A percentile compares a stretch with the other conserved stretches of the same genome.
Evolutionary conservation across 2,113 vertebrate genomes (phyloP).

Genomic region (Todiramphus saurophagus): DNA sequence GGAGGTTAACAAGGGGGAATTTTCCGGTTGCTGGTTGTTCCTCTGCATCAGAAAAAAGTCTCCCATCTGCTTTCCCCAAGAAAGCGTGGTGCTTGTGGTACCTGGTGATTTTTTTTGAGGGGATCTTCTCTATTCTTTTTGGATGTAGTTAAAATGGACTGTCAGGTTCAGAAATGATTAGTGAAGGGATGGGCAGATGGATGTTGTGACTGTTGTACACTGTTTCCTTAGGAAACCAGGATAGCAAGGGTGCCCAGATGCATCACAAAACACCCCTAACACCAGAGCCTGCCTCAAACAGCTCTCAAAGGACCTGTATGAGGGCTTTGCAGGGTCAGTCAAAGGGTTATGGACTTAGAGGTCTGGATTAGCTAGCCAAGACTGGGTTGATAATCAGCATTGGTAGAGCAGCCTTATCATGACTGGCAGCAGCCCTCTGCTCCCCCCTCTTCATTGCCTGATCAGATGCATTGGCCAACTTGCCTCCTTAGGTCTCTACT

Average conservation of each 20-base stretch:
- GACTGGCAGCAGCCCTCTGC: neutral
- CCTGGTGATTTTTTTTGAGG: neutral
- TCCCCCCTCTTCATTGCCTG: neutral
- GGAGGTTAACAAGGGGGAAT: neutral
- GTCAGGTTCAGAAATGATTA: neutral
- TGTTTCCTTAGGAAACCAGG: neutral
- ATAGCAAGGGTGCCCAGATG: neutral
- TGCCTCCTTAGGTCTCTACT: neutral
- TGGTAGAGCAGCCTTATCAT: neutral
- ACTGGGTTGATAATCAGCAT: neutral
- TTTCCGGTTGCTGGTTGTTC: neutral
- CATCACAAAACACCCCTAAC: neutral
- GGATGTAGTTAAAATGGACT: neutral
- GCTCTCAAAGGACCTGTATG: fast-evolving
- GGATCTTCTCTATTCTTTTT: neutral
- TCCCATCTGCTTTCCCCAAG: neutral
- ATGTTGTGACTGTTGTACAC: fast-evolving
- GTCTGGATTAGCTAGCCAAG: neutral
- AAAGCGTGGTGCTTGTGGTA: neutral
- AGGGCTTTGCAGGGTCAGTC: neutral
- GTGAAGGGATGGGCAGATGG: neutral
- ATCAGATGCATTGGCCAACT: neutral
- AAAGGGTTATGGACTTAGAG: neutral
- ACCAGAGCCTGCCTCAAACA: fast-evolving
- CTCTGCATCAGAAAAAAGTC: neutral